Evolutionary conservation across 2,113 vertebrate species (phyloP).

Genomic region (Neoarius graeffei): DNA sequence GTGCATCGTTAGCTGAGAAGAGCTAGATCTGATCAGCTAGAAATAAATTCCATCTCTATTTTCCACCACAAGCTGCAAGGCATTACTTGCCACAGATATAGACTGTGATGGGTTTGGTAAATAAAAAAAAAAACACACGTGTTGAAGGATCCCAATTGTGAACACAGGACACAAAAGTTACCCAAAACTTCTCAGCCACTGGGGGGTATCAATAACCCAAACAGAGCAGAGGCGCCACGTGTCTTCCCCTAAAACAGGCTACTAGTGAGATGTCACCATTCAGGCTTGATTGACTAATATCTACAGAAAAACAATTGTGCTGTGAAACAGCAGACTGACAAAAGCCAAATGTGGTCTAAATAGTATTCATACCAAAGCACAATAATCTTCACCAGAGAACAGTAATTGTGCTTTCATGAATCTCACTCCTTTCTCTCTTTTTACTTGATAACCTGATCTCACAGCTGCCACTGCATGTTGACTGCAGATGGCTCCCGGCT

Average conservation of each 20-base stretch:
- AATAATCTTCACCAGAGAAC: slow-evolving; percentile 32
- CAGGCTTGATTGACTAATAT: neutral
- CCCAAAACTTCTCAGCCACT: neutral
- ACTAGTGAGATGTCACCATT: neutral
- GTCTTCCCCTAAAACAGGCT: neutral
- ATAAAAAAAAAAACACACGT: neutral
- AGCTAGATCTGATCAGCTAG: slow-evolving; percentile 48
- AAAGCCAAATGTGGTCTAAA: neutral
- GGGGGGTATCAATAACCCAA: neutral
- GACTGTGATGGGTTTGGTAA: neutral
- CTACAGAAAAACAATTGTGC: neutral
- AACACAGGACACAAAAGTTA: neutral
- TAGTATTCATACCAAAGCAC: slow-evolving; percentile 3
- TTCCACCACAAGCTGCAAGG: slow-evolving; percentile 3
- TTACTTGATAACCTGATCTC: slow-evolving; percentile 7
- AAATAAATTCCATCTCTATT: slow-evolving; percentile 26
- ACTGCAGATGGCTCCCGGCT: slow-evolving; percentile 26
- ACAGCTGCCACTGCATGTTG: neutral
- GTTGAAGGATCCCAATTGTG: neutral
- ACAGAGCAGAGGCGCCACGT: neutral
- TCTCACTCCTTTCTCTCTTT: neutral
- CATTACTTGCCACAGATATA: neutral
- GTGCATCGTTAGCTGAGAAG: slow-evolving; percentile 50
- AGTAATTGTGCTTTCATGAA: slow-evolving; percentile 30
- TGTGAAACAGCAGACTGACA: neutral